Evolutionary conservation across 2,888 invertebrate genomes (phyloP).

Genomic region (Xylota segnis): DNA sequence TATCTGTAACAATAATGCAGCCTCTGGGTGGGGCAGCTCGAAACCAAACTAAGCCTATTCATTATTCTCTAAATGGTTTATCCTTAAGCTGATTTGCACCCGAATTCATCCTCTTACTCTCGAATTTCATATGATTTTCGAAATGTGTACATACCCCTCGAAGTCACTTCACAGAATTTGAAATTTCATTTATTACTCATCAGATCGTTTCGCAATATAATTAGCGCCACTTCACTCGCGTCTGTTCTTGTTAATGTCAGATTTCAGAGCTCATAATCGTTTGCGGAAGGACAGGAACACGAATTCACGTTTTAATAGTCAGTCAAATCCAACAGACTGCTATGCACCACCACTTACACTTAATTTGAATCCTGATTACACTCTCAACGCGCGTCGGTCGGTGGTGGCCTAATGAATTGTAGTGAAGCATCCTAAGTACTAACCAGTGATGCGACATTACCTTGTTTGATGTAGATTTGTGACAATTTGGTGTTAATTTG

Average conservation of each 20-base stretch:
- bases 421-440: no score
- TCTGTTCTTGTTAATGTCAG: not conserved
- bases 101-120: not conserved
- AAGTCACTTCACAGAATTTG: not conserved
- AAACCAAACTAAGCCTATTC: not conserved
- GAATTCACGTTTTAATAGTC: not conserved
- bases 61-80: not conserved
- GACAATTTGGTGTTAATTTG: no score
- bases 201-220: not conserved
- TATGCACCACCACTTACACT: not conserved
- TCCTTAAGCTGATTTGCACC: no score
- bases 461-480: no score
- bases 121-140: not conserved
- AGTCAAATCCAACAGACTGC: not conserved
- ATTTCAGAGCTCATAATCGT: not conserved
- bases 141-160: not conserved
- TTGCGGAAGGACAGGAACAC: not conserved
- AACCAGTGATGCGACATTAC: no score
- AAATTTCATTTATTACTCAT: not conserved
- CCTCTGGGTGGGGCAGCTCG: not conserved
- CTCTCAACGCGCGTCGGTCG: no score
- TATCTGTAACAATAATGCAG: not conserved
- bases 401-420: no score
- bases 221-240: not conserved
- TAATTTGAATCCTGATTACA: not conserved